Evolutionary conservation across 2,888 invertebrate genomes (phyloP).

Genomic region (Meganola albula): DNA sequence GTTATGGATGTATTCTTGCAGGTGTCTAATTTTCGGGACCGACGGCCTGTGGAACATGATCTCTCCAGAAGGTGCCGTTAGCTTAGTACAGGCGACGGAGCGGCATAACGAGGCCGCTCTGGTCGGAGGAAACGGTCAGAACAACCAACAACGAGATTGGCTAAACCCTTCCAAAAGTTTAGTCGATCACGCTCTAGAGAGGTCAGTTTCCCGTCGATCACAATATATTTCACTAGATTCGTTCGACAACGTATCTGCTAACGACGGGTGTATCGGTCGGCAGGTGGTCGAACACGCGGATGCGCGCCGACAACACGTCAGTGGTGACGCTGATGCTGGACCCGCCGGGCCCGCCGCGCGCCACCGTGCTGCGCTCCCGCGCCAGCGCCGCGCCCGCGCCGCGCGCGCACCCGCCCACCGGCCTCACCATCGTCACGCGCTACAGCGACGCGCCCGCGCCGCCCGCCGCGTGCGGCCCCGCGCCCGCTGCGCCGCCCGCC

Average conservation of each 20-base stretch:
- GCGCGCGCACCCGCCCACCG: conserved; percentile 55
- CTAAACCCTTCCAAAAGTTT: conserved; percentile 94
- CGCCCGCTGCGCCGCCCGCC: conserved; percentile 25
- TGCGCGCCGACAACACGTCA: conserved; percentile 97
- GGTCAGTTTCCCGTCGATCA: conserved; percentile 44
- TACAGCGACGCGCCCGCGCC: conserved; percentile 55
- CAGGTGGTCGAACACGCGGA: conserved; percentile 88
- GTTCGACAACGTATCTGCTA: too few species aligned
- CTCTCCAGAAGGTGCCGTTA: conserved; percentile 88
- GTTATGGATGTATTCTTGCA: conserved; percentile 43
- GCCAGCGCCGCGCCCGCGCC: conserved; percentile 33
- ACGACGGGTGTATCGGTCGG: conserved; percentile 1
- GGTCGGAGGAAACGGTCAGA: conserved; percentile 56
- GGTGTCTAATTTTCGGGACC: conserved; percentile 96
- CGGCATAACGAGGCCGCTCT: conserved; percentile 84
- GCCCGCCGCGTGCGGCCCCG: conserved; percentile 30
- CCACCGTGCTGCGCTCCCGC: conserved; percentile 76
- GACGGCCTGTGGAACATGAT: conserved; percentile 99
- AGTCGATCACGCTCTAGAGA: conserved; percentile 86
- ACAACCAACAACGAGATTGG: conserved; percentile 79
- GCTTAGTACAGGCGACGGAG: conserved; percentile 89
- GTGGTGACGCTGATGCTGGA: conserved; percentile 94
- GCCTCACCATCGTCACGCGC: conserved; percentile 70
- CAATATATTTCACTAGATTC: too few species aligned
- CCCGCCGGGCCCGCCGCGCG: conserved; percentile 88